phyloP scores from a whole-genome alignment of 2,888 invertebrate species.

The Drosophila acutilabella region DNA sequence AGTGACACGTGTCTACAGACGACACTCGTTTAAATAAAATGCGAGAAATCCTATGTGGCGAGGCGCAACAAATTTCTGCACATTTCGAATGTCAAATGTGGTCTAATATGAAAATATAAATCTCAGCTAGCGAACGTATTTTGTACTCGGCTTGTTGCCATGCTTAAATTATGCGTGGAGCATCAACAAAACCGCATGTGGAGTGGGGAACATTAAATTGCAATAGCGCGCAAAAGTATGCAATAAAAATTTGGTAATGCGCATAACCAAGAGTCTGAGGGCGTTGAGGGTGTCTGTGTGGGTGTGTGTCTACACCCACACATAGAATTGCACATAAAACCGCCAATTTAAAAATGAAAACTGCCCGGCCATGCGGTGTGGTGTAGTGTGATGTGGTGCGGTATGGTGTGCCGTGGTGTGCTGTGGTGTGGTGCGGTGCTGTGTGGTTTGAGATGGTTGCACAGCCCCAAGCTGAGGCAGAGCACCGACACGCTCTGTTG shows the following conservation, averaged over 20 bases:
- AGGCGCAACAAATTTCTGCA: conserved; percentile 43
- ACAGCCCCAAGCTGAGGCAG: not conserved
- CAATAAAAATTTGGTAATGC: conserved; percentile 80
- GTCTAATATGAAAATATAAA: conserved; percentile 64
- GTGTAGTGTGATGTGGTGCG: conserved; percentile 1
- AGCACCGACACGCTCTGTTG: conserved; percentile 54
- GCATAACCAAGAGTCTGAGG: conserved; percentile 52
- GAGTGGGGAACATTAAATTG: conserved; percentile 77
- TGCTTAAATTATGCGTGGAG: conserved; percentile 71
- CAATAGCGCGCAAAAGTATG: conserved; percentile 80
- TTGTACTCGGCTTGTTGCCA: conserved; percentile 48
- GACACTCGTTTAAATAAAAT: conserved; percentile 34
- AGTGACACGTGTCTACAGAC: conserved; percentile 40
- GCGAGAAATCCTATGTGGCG: conserved; percentile 10
- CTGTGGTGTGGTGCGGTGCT: not conserved
- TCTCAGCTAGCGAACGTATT: conserved; percentile 50
- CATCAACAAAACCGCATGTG: conserved; percentile 78
- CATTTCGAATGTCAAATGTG: conserved; percentile 45
- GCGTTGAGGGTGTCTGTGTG: conserved; percentile 6
- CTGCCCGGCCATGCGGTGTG: conserved; percentile 65
- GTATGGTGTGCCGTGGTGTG: conserved; percentile 14
- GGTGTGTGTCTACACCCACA: conserved; percentile 38
- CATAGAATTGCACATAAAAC: conserved; percentile 76
- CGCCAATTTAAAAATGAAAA: conserved; percentile 81
- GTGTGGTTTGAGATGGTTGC: not conserved